Base-by-base conservation (phyloP, 92 coral and sea anemone genomes). In the Montipora capitata region DNA sequence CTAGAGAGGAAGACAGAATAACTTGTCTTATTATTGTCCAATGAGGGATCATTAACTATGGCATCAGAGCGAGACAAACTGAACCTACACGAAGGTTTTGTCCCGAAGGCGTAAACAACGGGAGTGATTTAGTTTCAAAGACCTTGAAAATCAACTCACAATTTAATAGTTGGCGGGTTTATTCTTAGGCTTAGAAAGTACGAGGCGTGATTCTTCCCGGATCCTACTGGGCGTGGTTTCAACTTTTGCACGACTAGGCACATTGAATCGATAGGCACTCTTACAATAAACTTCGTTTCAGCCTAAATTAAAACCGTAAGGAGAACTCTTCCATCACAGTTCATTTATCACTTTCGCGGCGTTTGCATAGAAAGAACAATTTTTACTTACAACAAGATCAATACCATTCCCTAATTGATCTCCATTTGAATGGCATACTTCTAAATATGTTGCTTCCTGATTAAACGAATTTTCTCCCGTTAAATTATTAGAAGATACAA, bases 11-110 rank as follows among this genome's bases (percentile, higher is more conserved):
- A 27, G 35, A 27, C 35, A 27, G 35, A 27, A 27, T 27, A 27
- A 27, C 35, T 27, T 27, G 35, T 27, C 35, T 27, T 27, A 27
- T 27, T 27, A 27, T 27, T 27, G 35, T 27, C 35, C 35, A 48
- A 43, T 68, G n/a, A 65, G 41, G 61, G 43, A 69, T 45, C 38
- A 20, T 79, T 79, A 48, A 79, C 63, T 64, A 9, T 70, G 48
- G 59, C 59, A 65, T 35, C 48, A 48, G 70, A 48, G 74, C 57
- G 61, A 52, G 12, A 54, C 80, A 2, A n/a, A 73, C 7, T 1
- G 12, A 17, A 73, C 42, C 62, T 14, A 65, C 74, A 44, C 63
- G 15, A 44, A 48, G 62, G 6, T 70, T 65, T 78, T 41, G 67
- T 67, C 3, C 4, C 11, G 11, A 35, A 44, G 45, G 10, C 42